Percentiles rank a stretch among this genome's conserved stretches.
Evolutionary conservation across 2,113 vertebrate species (phyloP).

Genomic region (Brachyhypopomus occidentalis): DNA sequence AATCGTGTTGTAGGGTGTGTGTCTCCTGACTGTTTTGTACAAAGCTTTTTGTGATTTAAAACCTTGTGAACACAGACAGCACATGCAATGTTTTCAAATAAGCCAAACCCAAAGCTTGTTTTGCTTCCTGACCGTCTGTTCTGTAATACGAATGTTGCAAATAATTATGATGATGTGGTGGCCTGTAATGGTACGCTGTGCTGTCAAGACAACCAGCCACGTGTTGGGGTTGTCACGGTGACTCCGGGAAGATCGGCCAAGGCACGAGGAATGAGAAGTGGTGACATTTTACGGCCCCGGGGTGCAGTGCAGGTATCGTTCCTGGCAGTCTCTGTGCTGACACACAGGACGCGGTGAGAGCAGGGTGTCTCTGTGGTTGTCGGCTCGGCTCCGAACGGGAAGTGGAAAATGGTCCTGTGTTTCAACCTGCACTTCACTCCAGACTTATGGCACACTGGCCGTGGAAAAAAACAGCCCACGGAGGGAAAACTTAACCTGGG

Average conservation of each 20-base stretch:
- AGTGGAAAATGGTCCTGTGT: neutral
- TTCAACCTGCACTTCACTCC: neutral
- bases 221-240: constrained; percentile 31
- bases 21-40: constrained; percentile 7
- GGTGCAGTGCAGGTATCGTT: neutral
- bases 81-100: constrained; percentile 24
- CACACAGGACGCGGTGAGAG: constrained; percentile 35
- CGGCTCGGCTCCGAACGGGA: constrained; percentile 5
- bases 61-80: constrained; percentile 28
- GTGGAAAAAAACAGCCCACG: constrained; percentile 1
- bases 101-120: constrained; percentile 12
- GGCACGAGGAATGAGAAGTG: constrained; percentile 36
- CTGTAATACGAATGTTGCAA: constrained; percentile 22
- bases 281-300: constrained; percentile 42
- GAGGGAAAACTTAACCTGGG: neutral
- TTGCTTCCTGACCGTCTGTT: constrained; percentile 7
- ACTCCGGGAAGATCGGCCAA: constrained; percentile 46
- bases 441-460: neutral
- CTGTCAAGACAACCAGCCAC: constrained; percentile 24
- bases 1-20: neutral
- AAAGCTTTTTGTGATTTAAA: constrained; percentile 43
- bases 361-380: neutral
- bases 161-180: constrained; percentile 57
- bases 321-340: neutral
- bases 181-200: constrained; percentile 43